Evolutionary conservation across 2,113 vertebrate species (phyloP).

Genomic region (Lagenorhynchus albirostris): DNA sequence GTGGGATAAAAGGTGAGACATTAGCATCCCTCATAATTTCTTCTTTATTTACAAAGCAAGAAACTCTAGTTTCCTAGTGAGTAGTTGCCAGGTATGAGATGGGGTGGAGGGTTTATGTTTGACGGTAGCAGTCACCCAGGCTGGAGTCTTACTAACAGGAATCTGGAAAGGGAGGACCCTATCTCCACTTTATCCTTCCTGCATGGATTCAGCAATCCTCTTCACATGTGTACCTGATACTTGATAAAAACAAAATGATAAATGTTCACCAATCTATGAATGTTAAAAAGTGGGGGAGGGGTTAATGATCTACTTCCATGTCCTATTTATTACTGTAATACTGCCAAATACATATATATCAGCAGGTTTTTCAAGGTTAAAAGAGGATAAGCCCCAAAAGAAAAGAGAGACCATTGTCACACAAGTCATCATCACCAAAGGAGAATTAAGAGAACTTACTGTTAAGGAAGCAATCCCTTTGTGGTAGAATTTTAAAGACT

Average conservation of each 20-base stretch:
- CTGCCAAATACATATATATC: neutral
- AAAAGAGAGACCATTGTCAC: neutral
- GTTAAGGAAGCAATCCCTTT: conserved; percentile 97
- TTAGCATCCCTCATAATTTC: neutral
- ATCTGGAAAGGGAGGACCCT: neutral
- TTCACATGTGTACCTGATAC: neutral
- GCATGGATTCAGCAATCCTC: neutral
- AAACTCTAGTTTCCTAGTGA: neutral
- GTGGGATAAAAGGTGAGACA: neutral
- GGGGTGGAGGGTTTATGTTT: neutral
- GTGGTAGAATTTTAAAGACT: conserved; percentile 95
- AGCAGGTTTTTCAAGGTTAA: neutral
- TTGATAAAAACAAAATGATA: neutral
- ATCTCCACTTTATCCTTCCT: neutral
- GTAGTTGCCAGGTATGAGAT: neutral
- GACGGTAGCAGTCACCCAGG: neutral
- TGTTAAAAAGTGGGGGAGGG: neutral
- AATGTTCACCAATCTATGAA: neutral
- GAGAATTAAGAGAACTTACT: conserved; percentile 80
- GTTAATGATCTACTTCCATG: neutral
- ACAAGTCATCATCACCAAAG: neutral
- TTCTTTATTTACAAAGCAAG: neutral
- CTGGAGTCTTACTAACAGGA: neutral
- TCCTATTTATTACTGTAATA: neutral
- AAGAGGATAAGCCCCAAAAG: neutral